A percentile compares a stretch with the other conserved stretches of the same genome.
Conservation (phyloP, 2,113 vertebrate species). For the Rhynchomys soricoides region DNA sequence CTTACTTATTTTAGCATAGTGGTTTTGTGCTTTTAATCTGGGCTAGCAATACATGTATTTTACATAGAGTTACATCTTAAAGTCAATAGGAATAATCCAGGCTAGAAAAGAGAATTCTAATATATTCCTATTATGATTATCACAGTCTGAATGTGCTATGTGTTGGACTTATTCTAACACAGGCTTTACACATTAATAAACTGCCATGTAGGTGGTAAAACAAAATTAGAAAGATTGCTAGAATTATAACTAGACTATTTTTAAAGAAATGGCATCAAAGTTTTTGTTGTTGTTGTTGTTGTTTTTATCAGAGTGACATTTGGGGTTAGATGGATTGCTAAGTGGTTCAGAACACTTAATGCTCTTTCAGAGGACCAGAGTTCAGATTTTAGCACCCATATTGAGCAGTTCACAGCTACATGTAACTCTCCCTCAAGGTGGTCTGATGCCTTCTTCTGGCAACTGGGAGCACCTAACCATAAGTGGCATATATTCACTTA, state of each 20-base stretch:
- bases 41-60: background rate
- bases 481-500: background rate
- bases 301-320: background rate
- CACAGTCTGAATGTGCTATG: background rate
- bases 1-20: background rate
- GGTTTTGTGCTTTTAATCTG: background rate
- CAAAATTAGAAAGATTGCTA: conserved; percentile 51
- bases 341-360: background rate
- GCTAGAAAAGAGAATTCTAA: conserved; percentile 22
- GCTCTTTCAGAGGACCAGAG: background rate
- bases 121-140: conserved; percentile 34
- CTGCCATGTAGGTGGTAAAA: conserved; percentile 51
- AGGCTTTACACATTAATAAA: conserved; percentile 71
- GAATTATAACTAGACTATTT: conserved; percentile 55
- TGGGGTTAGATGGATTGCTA: background rate
- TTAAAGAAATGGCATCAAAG: background rate
- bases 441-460: background rate
- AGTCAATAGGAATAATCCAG: conserved; percentile 8
- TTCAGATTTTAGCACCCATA: background rate
- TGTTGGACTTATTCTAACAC: conserved; percentile 65
- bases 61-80: background rate
- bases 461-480: too few relatives aligned
- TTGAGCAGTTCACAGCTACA: background rate
- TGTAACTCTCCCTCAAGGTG: background rate
- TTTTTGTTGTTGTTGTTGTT: too few relatives aligned